Base-by-base conservation (phyloP, 2,797 vertebrate species). In the Hypotaenidia okinawae region DNA sequence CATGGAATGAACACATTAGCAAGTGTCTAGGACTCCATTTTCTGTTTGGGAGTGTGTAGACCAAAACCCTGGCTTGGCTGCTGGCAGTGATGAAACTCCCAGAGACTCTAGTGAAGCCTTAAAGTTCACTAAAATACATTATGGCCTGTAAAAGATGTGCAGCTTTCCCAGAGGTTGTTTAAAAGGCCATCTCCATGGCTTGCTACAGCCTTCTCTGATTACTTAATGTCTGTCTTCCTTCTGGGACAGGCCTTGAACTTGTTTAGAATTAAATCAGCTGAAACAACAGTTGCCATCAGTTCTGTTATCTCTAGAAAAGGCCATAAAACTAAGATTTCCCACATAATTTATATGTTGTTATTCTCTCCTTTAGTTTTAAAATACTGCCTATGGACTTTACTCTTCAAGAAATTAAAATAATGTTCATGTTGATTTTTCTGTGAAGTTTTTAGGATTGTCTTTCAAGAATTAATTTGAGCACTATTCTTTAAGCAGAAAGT, bases 241-340 rank as follows among this genome's bases (percentile, higher is more conserved):
- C 84, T 91, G 83, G 57, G 79, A 90, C 82, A 87, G 93, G 83
- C 83, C 77, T 90, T 93, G 87, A 94, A 92, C 80, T 95, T 21
- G 1, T 67, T 68, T 70, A 75, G 73, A 87, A 74, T 84, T 70
- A 63, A 55, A 23, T 83, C 76, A 54, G 45, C 58, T 88, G 62
- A 93, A 92, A 90, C 47, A 92, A 78, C 83, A 86, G 73, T n/a
- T 88, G 83, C 72, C 16, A 2, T 91, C 83, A 91, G 37, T 75
- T 88, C 55, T 51, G 64, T 84, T 93, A 72, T 91, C 37, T 69
- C 63, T 37, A 86, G 63, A 75, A 78, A 77, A 78, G 41, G 63
- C 57, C 47, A 33, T 85, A 13, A 81, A 95, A 75, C 27, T 35
- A 32, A 24, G 3, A 23, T 66, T 96, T 91, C 59, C 58, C 37